A percentile compares a stretch with the other conserved stretches of the same genome.
Conservation (phyloP, 2,113 vertebrate genomes). For the Eidolon helvum region DNA sequence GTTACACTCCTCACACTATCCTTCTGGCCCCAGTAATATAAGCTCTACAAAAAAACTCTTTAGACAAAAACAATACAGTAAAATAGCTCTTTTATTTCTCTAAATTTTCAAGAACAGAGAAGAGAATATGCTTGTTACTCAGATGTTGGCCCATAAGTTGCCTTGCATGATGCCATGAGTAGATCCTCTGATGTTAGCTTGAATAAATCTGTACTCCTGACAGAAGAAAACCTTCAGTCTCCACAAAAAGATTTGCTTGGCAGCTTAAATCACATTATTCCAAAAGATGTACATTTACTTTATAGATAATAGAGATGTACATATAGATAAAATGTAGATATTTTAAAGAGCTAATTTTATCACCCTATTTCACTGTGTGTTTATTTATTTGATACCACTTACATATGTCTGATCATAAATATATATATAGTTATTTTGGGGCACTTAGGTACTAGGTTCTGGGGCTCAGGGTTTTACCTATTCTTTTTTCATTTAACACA, state of each 20-base stretch:
- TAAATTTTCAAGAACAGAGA: neutral
- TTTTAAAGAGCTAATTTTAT: conserved; percentile 36
- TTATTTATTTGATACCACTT: neutral
- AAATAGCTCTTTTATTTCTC: conserved; percentile 13
- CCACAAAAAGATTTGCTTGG: neutral
- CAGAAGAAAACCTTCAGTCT: neutral
- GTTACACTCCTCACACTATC: neutral
- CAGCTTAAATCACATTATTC: neutral
- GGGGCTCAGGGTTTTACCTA: too few relatives aligned
- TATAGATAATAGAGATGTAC: neutral
- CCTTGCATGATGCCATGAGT: neutral
- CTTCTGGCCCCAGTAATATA: neutral
- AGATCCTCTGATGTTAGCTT: neutral
- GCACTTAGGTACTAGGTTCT: too few relatives aligned
- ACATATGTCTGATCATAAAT: neutral
- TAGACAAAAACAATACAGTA: neutral
- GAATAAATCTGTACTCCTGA: neutral
- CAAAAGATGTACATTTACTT: neutral
- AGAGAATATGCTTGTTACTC: neutral
- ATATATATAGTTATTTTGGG: neutral
- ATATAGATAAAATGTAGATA: neutral
- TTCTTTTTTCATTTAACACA: neutral
- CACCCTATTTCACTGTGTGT: neutral
- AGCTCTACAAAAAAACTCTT: neutral
- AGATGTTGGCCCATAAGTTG: neutral